Percentiles rank a stretch among this genome's conserved stretches.
These are phyloP conservation scores for Clarias laeviceps DNA, from an alignment of 2,797 vertebrate species.

Conservation along the genomic window DNA sequence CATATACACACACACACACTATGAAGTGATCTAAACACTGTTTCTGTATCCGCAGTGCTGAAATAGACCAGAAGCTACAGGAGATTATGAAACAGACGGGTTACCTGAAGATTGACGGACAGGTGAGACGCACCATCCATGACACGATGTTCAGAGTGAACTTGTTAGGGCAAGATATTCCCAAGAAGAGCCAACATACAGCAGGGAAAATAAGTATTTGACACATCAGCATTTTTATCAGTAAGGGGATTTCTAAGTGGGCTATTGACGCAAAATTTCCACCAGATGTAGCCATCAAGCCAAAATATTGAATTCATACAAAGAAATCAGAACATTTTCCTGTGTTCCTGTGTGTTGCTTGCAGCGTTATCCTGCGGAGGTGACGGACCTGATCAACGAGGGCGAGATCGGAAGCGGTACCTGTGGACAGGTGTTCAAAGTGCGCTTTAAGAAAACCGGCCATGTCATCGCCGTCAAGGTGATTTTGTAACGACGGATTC, in stretches of 20 bases:
- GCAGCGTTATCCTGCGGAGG: constrained; percentile 91
- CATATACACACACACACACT: not conserved
- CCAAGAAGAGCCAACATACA: not conserved
- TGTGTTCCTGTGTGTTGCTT: constrained; percentile 25
- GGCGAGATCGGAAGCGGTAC: constrained; percentile 94
- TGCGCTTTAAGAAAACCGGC: constrained; percentile 90
- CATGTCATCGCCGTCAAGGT: constrained; percentile 94
- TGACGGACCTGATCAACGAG: constrained; percentile 89
- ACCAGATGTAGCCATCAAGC: no score
- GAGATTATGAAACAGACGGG: constrained; percentile 97
- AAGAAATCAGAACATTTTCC: no score
- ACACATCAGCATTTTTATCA: no score
- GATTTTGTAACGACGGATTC: not conserved
- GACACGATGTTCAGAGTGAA: not conserved
- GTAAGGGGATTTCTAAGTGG: no score
- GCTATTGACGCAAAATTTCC: no score
- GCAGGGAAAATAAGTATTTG: no score
- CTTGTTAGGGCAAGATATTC: not conserved
- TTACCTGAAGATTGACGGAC: constrained; percentile 90
- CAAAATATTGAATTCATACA: no score
- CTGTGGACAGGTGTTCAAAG: constrained; percentile 94
- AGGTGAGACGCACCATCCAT: constrained; percentile 72
- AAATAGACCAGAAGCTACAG: constrained; percentile 94
- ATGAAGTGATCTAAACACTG: not conserved
- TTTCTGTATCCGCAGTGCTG: constrained; percentile 76